Evolutionary conservation across 2,113 vertebrate genomes (phyloP), one percentile per base, ranked within the genome.

Genomic region (Theropithecus gelada): DNA sequence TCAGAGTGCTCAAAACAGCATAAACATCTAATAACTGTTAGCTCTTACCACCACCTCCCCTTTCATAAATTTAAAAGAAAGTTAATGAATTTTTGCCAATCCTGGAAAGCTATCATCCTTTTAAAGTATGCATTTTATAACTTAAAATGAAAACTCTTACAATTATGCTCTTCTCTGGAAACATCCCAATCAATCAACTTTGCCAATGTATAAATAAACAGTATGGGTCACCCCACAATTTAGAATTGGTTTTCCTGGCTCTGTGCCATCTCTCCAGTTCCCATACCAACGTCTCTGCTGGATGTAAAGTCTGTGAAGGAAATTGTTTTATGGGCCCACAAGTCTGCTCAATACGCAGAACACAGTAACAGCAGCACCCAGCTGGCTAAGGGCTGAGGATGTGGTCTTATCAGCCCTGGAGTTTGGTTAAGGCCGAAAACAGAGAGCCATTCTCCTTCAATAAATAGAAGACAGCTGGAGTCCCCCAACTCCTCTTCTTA

Each of bases 291-390:
- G 12, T 35, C 52, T 61, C 59, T 83, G 52, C 50, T 50, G 18
- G 30, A 40, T 48, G 13, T 27, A 17, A 86, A 88, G n/a, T 79
- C 52, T 64, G 22, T 18, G 25, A 55, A 79, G 55, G 30, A 4
- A 52, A 57, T 16, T 30, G 1, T 50, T 93, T 32, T 16, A 3
- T 27, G 12, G 30, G 20, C 12, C 16, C 57, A 2, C 5, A 0
- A 43, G 5, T 59, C 52, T 40, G 18, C 3, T 59, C 3, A 40
- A 12, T 8, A 20, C 18, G 1, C 27, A 66, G 64, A 17, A 22
- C 18, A 1, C 2, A 23, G 7, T 7, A 4, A 57, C 3, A 1
- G 23, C 2, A 16, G 1, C 35, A 2, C 1, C 4, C 0, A 55
- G 92, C 48, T 45, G 6, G 1, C 23, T 81, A 48, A 11, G 48